phyloP scores from a whole-genome alignment of 2,113 vertebrate genomes.

The Dromiciops gliroides region DNA sequence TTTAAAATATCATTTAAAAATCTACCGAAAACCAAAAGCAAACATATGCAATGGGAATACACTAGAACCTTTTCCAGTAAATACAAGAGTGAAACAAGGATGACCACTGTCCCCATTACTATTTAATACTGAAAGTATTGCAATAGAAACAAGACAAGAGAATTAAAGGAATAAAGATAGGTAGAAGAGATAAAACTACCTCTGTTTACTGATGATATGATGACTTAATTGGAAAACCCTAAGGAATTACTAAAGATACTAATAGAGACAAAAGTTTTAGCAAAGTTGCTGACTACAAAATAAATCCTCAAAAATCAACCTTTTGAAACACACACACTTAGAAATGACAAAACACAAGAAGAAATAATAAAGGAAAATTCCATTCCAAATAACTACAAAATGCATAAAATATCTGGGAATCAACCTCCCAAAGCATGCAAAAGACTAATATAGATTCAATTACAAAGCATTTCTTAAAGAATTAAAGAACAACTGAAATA shows the following conservation, averaged over 20 bases:
- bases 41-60: neutral
- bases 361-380: neutral
- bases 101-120: neutral
- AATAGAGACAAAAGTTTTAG: neutral
- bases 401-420: neutral
- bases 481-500: neutral
- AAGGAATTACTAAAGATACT: neutral
- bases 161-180: neutral
- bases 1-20: neutral
- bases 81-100: neutral
- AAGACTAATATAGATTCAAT: neutral
- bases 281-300: neutral
- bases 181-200: neutral
- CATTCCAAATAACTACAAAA: neutral
- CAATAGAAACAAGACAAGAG: neutral
- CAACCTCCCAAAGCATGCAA: neutral
- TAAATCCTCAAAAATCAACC: neutral
- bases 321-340: neutral
- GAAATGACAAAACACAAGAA: neutral
- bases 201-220: too few relatives aligned
- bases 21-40: too few relatives aligned
- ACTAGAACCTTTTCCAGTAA: neutral
- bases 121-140: too few relatives aligned
- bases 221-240: too few relatives aligned
- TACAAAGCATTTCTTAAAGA: neutral